A percentile compares a stretch with the other conserved stretches of the same genome.
Conservation (phyloP, 2,888 invertebrate genomes). For the Bugulina stolonifera region DNA sequence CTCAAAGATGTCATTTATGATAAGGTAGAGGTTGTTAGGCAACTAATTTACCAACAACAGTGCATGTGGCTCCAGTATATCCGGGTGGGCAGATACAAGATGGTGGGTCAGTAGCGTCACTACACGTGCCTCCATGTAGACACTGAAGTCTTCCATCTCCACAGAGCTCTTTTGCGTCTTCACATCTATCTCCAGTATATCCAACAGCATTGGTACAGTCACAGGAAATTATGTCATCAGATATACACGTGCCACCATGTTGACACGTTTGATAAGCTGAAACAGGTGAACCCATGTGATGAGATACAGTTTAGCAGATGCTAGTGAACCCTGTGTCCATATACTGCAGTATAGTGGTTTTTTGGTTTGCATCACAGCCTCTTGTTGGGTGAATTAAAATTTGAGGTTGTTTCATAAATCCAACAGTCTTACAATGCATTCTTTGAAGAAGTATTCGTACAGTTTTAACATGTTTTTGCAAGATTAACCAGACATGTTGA, state of each 20-base stretch:
- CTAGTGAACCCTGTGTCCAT: too few relatives aligned
- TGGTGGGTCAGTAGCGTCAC: not conserved
- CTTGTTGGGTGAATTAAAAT: too few relatives aligned
- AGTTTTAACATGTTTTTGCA: too few relatives aligned
- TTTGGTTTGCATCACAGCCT: too few relatives aligned
- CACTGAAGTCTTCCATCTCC: not conserved
- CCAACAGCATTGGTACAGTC: constrained; percentile 4
- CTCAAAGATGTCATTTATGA: too few relatives aligned
- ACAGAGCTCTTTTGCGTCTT: not conserved
- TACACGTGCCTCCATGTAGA: not conserved
- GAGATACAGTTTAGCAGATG: too few relatives aligned
- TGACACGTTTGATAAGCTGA: not conserved
- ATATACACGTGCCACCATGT: not conserved
- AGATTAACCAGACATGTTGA: too few relatives aligned
- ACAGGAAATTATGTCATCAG: not conserved
- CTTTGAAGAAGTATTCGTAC: too few relatives aligned
- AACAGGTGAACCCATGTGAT: not conserved
- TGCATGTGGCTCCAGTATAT: not conserved
- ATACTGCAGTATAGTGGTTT: too few relatives aligned
- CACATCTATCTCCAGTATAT: not conserved
- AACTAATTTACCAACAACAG: not conserved
- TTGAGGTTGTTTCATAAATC: too few relatives aligned
- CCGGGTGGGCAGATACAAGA: constrained; percentile 1
- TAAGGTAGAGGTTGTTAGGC: too few relatives aligned
- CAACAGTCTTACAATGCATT: too few relatives aligned